These are phyloP conservation scores for Phrynocephalus versicolor DNA, from an alignment of 2,113 vertebrate genomes.

Conservation along the genomic window DNA sequence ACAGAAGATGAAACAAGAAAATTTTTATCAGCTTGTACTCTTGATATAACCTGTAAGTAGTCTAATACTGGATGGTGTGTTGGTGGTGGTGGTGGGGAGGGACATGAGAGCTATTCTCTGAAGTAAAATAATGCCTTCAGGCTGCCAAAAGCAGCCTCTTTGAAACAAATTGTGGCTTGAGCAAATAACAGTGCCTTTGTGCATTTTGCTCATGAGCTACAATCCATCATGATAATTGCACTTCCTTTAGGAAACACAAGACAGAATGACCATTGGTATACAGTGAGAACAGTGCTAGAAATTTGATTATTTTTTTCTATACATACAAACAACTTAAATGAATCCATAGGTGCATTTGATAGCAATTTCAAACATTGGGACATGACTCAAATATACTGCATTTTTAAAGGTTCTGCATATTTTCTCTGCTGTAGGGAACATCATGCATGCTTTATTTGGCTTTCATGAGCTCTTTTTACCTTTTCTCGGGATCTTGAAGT, in stretches of 20 bases:
- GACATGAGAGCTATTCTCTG: neutral
- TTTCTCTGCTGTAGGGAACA: neutral
- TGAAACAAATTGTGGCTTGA: neutral
- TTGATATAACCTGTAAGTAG: neutral
- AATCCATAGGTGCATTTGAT: too few species aligned
- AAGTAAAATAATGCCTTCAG: neutral
- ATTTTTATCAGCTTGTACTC: neutral
- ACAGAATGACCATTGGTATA: neutral
- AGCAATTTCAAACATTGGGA: neutral
- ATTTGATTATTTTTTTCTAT: neutral
- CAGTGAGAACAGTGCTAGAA: neutral
- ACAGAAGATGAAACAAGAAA: neutral
- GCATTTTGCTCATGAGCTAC: neutral
- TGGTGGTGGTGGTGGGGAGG: too few species aligned
- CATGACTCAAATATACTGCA: neutral
- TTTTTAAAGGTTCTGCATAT: neutral
- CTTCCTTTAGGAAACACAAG: neutral
- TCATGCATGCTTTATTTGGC: neutral
- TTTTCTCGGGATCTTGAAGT: neutral
- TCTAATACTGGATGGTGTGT: neutral
- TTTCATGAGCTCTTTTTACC: neutral
- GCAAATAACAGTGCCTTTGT: neutral
- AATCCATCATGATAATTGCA: neutral
- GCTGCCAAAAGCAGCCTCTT: neutral
- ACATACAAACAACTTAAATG: neutral